Evolutionary conservation across 2,113 vertebrate genomes (phyloP), one percentile per base, ranked within the genome.

Genomic region (Gila orcuttii): DNA sequence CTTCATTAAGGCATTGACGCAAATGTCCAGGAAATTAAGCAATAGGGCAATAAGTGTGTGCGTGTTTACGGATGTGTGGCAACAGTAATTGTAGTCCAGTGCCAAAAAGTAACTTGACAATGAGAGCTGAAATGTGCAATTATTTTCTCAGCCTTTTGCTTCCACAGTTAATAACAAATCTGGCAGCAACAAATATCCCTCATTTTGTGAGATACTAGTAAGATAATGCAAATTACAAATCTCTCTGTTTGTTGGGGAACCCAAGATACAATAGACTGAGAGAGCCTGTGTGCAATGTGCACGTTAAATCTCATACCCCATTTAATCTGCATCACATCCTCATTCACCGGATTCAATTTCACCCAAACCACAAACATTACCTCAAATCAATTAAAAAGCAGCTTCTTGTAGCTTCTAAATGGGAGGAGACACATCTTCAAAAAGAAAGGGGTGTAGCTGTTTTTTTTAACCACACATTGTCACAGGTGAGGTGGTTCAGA

Each of bases 1-100:
- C 83, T 88, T 85, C 81, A 81, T 88, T 88, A 88, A 82, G 87
- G 85, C 60, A 85, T 88, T 88, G 86, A 87, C 69, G 69, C 69
- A 85, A 85, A 71, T 78, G 76, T 42, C 79, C 83, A 88, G 83
- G 84, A 88, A 88, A 88, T 88, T 85, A 85, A 85, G 83, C 55
- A 33, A 88, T 85, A 80, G 62, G 62, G 47, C 80, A 85, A 73
- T 85, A 80, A 66, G 59, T n/a, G 21, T 62, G 21, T 84, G 77
- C 21, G 66, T 80, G 60, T 74, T 25, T 17, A 60, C 2, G 45
- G 17, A 52, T 50, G 64, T 47, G 45, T 21, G 21, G 52, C 55
- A 31, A 42, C n/a, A 64, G n/a, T 82, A 82, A 82, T 82, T 79
- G 74, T 68, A 62, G 68, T 76, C 75, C 28, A 79, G 39, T 74